Evolutionary conservation across 2,797 vertebrate genomes (phyloP).

Genomic region (Acanthiza pusilla): DNA sequence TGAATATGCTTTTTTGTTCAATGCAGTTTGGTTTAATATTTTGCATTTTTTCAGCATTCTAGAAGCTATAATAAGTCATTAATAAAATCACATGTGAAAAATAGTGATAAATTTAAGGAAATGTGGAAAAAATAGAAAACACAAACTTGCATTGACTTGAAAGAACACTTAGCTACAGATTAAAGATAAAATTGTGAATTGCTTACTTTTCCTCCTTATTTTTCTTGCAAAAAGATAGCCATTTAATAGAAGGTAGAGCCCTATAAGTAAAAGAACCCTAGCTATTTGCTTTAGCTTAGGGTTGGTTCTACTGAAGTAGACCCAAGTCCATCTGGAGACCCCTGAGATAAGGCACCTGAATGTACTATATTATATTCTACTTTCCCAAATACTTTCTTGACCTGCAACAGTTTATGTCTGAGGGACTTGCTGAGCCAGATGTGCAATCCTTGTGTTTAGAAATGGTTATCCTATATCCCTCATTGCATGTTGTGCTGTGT

Average conservation of each 20-base stretch:
- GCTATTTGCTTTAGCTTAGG: neutral
- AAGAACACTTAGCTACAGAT: neutral
- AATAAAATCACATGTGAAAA: neutral
- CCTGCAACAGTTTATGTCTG: neutral
- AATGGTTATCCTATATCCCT: neutral
- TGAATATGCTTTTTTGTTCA: neutral
- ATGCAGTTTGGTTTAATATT: neutral
- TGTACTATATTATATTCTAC: accelerated
- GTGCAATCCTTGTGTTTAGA: neutral
- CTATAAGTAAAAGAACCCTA: neutral
- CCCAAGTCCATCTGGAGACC: neutral
- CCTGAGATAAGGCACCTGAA: neutral
- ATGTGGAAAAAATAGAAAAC: neutral
- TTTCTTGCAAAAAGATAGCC: neutral
- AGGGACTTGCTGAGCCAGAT: neutral
- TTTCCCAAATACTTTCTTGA: neutral
- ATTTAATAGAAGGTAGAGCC: neutral
- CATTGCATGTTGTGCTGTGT: neutral
- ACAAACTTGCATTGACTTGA: neutral
- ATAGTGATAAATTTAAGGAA: neutral
- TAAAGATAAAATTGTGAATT: neutral
- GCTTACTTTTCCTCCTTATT: neutral
- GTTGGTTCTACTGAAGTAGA: neutral
- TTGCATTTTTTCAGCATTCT: neutral
- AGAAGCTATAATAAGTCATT: neutral